Evolutionary conservation across 2,113 vertebrate genomes (phyloP), one percentile per base, ranked within the genome.

Genomic region (Phaethon lepturus): DNA sequence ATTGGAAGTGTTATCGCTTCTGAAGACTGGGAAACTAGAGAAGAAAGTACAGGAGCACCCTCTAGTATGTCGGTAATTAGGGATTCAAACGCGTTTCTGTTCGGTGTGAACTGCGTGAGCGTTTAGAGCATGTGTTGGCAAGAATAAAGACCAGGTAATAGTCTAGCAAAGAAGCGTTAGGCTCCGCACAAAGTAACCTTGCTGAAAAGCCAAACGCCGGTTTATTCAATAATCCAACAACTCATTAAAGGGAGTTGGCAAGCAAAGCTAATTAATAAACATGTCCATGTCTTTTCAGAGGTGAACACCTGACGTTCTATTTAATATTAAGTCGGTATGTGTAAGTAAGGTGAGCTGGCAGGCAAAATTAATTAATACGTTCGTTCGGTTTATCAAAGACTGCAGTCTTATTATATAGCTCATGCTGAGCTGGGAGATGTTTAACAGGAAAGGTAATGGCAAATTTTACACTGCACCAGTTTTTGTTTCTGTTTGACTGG

Each of bases 261-360:
- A 68, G 52, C 42, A 31, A 22, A 38, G 69, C 72, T 89, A 82
- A 90, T 95, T 91, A 94, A 62, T 7, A 49, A 73, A 66, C 28
- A 5, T 3, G 44, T 68, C 47, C 13, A 0, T 5, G 52, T 60
- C 67, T 80, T 58, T 38, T 59, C 80, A 24, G 66, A 71, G 73
- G 33, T 17, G 74, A 82, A n/a, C 85, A 23, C 67, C 77, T 58
- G 74, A 56, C 1, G 0, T 18, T 9, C 33, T 22, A 17, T 45
- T 89, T 50, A 12, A 2, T 53, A 5, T 23, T 14, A 60, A 77
- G 85, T 3, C 49, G 20, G 62, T 35, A 44, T 7, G 26, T 47
- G 86, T 47, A 45, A 44, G 90, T 38, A 71, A 95, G 89, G 59
- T 88, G 95, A 95, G 83, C 86, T 86, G 86, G 88, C 76, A 91